phyloP scores from a whole-genome alignment of 2,113 vertebrate genomes.

The Gadus macrocephalus region DNA sequence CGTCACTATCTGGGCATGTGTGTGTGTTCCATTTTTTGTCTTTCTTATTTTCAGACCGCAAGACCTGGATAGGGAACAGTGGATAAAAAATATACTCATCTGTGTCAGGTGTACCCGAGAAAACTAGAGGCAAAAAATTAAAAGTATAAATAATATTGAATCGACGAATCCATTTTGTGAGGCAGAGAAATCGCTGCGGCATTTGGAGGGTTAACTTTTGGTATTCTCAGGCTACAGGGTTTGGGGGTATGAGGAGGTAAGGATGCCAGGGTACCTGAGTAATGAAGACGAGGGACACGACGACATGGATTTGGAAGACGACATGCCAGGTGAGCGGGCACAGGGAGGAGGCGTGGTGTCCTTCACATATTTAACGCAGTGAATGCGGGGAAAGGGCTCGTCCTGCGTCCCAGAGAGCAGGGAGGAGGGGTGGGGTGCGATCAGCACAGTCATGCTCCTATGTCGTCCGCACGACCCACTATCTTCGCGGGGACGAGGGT shows the following conservation, averaged over 20 bases:
- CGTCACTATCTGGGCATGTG: slow-evolving; percentile 96
- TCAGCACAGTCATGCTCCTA: slow-evolving; percentile 62
- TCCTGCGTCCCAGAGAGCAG: slow-evolving; percentile 50
- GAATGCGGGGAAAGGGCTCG: slow-evolving; percentile 77
- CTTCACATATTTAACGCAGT: slow-evolving; percentile 71
- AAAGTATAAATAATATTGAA: slow-evolving; percentile 21
- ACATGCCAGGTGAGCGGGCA: slow-evolving; percentile 77
- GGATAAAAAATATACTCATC: slow-evolving; percentile 25
- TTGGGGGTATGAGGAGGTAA: slow-evolving; percentile 70
- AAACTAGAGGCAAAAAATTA: slow-evolving; percentile 2
- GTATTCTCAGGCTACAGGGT: slow-evolving; percentile 66
- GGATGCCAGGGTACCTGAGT: slow-evolving; percentile 82
- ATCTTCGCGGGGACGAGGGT: slow-evolving; percentile 37
- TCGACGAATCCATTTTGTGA: slow-evolving; percentile 43
- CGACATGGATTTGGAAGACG: slow-evolving; percentile 83
- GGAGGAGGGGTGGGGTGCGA: slow-evolving; percentile 55
- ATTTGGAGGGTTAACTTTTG: slow-evolving; percentile 74
- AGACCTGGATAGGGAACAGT: slow-evolving; percentile 75
- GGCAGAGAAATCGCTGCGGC: slow-evolving; percentile 60
- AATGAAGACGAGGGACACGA: slow-evolving; percentile 81
- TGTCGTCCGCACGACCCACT: slow-evolving; percentile 38
- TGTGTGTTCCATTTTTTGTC: slow-evolving; percentile 80
- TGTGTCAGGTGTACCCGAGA: slow-evolving; percentile 10
- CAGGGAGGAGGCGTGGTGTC: slow-evolving; percentile 63
- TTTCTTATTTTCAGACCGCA: slow-evolving; percentile 76